A percentile compares a stretch with the other conserved stretches of the same genome.
These are phyloP conservation scores for Columba guinea DNA, from an alignment of 2,797 vertebrate species.

Conservation along the genomic window DNA sequence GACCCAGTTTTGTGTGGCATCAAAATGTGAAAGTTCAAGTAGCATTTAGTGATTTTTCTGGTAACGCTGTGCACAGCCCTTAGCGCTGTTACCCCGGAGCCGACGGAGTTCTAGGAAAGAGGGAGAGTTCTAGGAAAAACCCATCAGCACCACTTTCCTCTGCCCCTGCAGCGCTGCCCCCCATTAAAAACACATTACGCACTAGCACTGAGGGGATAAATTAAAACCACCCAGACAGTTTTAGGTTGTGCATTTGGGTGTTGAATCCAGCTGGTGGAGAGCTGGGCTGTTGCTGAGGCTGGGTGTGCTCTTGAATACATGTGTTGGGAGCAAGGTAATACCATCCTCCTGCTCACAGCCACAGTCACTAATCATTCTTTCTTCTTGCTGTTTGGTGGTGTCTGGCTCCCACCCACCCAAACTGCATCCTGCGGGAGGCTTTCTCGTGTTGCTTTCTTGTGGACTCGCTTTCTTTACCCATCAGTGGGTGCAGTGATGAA, in stretches of 20 bases:
- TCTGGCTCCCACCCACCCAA: neutral
- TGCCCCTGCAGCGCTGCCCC: neutral
- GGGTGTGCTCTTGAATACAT: neutral
- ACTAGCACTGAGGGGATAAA: neutral
- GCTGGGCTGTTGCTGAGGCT: neutral
- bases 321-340: accelerated
- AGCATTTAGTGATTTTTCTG: constrained; percentile 27
- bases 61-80: neutral
- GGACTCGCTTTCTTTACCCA: neutral
- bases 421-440: neutral
- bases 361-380: neutral
- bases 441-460: neutral
- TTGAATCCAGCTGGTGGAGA: neutral
- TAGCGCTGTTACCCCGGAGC: neutral
- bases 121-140: constrained; percentile 45
- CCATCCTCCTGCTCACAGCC: neutral
- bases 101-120: constrained; percentile 29
- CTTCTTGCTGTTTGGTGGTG: neutral
- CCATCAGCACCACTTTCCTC: neutral
- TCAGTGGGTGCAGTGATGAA: neutral
- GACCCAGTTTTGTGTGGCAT: neutral
- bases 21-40: constrained; percentile 8
- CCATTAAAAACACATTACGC: constrained; percentile 43
- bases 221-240: constrained; percentile 21
- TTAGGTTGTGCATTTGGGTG: neutral